Evolutionary conservation across 2,888 invertebrate genomes (phyloP).

Genomic region (Tachina grossa): DNA sequence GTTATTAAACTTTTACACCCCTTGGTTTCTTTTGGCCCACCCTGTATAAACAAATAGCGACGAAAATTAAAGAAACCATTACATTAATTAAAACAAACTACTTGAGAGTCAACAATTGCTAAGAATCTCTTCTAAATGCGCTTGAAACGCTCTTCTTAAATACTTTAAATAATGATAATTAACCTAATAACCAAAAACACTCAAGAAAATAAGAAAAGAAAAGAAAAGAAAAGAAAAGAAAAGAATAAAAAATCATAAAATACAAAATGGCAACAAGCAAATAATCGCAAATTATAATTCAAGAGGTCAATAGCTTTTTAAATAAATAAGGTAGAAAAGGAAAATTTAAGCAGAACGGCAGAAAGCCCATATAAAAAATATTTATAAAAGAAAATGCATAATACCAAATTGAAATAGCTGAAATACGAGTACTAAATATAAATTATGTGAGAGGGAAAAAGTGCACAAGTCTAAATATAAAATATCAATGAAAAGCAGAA

Average conservation of each 20-base stretch:
- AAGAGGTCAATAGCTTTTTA: not conserved
- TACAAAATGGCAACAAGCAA: not conserved
- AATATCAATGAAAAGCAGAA: too few species aligned
- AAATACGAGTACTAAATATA: too few species aligned
- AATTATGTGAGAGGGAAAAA: too few species aligned
- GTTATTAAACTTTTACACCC: too few species aligned
- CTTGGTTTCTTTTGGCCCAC: too few species aligned
- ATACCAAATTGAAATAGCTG: too few species aligned
- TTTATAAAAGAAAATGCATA: too few species aligned
- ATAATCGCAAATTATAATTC: not conserved
- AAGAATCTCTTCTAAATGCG: not conserved
- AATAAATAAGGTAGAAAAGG: not conserved
- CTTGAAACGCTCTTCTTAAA: not conserved
- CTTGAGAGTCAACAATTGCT: not conserved
- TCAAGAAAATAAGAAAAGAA: not conserved
- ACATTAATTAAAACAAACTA: conserved; percentile 6
- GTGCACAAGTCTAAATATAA: too few species aligned
- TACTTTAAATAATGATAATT: not conserved
- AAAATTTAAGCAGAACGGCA: too few species aligned
- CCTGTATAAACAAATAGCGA: not conserved
- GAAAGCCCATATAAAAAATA: too few species aligned
- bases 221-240: not conserved
- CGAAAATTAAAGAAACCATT: not conserved
- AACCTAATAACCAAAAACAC: not conserved
- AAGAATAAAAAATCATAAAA: not conserved